Conservation (phyloP, 2,797 vertebrate species). For the Perodicticus potto region DNA sequence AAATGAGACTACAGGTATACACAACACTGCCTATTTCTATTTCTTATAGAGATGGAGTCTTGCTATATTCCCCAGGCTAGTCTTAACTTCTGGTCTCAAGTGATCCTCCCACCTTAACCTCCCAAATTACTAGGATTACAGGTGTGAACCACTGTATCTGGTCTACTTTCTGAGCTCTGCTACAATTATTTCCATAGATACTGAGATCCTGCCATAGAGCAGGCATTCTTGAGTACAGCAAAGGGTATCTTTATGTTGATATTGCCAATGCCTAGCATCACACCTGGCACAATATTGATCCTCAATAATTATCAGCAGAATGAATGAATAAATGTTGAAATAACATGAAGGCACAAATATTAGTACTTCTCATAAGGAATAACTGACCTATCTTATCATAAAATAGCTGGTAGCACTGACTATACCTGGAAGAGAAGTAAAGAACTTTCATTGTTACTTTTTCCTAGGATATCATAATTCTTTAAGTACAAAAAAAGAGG, state of each 20-base stretch:
- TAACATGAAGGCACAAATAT: conserved; percentile 4
- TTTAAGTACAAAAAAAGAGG: background rate
- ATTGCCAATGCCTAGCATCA: background rate
- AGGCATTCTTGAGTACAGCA: background rate
- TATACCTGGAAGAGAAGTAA: background rate
- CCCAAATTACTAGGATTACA: background rate
- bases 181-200: conserved; percentile 22
- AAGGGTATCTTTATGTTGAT: background rate
- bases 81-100: background rate
- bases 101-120: background rate
- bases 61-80: background rate
- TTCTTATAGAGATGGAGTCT: background rate
- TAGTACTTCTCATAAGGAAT: conserved; percentile 13
- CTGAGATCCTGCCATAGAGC: background rate
- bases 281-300: background rate
- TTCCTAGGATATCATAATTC: background rate
- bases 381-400: background rate
- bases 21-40: no score
- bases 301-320: background rate
- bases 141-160: background rate
- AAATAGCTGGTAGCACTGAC: background rate
- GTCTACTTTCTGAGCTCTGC: background rate
- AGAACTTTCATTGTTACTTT: background rate
- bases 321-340: conserved; percentile 49
- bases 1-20: background rate